Base-by-base conservation (phyloP, 2,113 vertebrate species). In the Anser cygnoides region DNA sequence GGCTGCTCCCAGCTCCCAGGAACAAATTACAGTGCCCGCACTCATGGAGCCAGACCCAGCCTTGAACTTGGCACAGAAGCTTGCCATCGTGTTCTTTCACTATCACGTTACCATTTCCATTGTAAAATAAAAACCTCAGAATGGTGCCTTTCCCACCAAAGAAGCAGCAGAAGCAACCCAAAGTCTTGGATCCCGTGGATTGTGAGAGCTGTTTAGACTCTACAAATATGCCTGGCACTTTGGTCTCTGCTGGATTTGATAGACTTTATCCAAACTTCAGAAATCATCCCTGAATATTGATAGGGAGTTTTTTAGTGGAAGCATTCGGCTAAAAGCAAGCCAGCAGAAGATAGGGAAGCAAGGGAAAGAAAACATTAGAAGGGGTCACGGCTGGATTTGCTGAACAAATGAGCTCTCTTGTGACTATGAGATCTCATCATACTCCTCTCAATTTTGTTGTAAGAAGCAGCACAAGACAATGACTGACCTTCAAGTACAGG, bases 341-440 rank as follows among this genome's bases (percentile, higher is more conserved):
- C 67, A 91, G 76, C 58, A 72, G 65, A 94, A 96, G 59, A 52
- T 20, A 84, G 50, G n/a, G 41, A 65, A 92, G 43, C 68, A 86
- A 97, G 41, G 35, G 28, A 71, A 89, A 74, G 62, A 87, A 94
- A 96, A 90, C 65, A 95, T 96, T 96, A 96, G 80, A 95, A 95
- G 92, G 97, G 97, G 97, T 97, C 93, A 95, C 1, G 93, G 85
- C 94, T 96, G 92, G 93, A 97, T 97, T 97, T 97, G 96, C 92
- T 97, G 96, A 96, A 96, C 97, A 97, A 97, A 97, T 97, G 96
- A 97, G 96, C 92, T 97, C 97, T 97, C 96, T 92, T 89, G 96
- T 96, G 95, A 82, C 93, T 90, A 33, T 43, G 73, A 96, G 93
- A 96, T 96, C 89, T 97, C 97, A 97, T 96, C 97, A 96, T 87